Evolutionary conservation across 2,797 vertebrate species (phyloP), one percentile per base, ranked within the genome.

Genomic region (Valencia hispanica): DNA sequence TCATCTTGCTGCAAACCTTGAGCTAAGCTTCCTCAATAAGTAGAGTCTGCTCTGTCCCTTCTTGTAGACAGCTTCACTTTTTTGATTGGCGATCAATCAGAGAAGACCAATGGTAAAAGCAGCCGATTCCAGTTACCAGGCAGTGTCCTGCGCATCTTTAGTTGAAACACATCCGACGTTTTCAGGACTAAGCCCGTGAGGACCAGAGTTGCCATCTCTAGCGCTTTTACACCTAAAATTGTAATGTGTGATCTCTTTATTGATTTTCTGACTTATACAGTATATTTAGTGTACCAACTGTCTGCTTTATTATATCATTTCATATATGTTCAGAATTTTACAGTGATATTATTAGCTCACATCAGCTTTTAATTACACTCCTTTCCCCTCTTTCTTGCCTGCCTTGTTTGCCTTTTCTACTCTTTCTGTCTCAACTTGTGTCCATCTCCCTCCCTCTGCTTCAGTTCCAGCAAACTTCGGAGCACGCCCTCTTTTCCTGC

Each of bases 401-500:
- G 39, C 43, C 8, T 50, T 30, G 1, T 36, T 59, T 50, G 11
- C 39, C 11, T 36, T 57, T 32, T 36, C 6, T 12, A 57, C 6
- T 45, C 45, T 68, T 32, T 82, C 32, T 45, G 10, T 74, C 55
- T n/a, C 27, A 51, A 57, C 59, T 69, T 30, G 25, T 66, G 34
- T 50, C 36, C 25, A 11, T 61, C n/a, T 78, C 48, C 70, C 3
- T 7, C 2, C 2, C 22, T 43, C 51, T 39, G n/a, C 69, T 63
- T 43, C 90, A 99, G 98, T 99, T 99, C 90, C 98, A 98, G 95
- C 97, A 97, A 91, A 99, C 97, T 4, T 99, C 98, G 0, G 98
- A 99, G 65, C 98, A 99, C 2, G 98, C 97, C 74, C 97, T 99
- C 80, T 99, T 99, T 89, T 99, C 98, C 71, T 99, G 98, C 85